Percentiles rank a stretch among this genome's conserved stretches.
Conservation (phyloP, 2,113 vertebrate species). For the Amphiprion percula region DNA sequence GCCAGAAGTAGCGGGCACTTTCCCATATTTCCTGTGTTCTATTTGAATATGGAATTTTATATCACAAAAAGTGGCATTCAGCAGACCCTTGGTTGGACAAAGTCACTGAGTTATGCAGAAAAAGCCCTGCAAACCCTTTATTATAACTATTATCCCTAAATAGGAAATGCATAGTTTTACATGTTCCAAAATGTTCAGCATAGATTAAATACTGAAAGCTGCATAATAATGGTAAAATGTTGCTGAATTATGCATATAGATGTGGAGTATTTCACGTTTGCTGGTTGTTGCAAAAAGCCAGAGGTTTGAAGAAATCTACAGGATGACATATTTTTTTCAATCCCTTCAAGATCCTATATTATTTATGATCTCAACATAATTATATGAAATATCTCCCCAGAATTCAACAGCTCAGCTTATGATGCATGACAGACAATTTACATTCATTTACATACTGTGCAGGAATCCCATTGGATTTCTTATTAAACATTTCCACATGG, state of each 20-base stretch:
- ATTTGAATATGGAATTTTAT: slow-evolving; percentile 38
- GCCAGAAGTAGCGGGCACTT: slow-evolving; percentile 8
- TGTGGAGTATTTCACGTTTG: slow-evolving; percentile 33
- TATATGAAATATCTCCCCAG: slow-evolving; percentile 46
- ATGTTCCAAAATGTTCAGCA: slow-evolving; percentile 20
- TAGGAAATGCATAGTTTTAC: slow-evolving; percentile 36
- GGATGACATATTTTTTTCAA: slow-evolving; percentile 24
- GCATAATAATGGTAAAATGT: slow-evolving; percentile 29
- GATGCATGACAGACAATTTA: slow-evolving; percentile 62
- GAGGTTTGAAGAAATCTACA: slow-evolving; percentile 25
- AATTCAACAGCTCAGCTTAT: slow-evolving; percentile 54
- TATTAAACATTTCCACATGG: slow-evolving; percentile 76
- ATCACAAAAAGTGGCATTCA: slow-evolving; percentile 34
- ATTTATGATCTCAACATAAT: slow-evolving; percentile 54
- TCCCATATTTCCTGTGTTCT: slow-evolving; percentile 12
- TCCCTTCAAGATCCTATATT: slow-evolving; percentile 49
- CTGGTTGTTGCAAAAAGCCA: slow-evolving; percentile 11
- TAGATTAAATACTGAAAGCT: slow-evolving; percentile 32
- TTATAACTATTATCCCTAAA: slow-evolving; percentile 19
- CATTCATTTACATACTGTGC: slow-evolving; percentile 61
- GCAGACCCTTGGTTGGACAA: slow-evolving; percentile 18
- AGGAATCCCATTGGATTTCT: slow-evolving; percentile 58
- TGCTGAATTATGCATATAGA: slow-evolving; percentile 47
- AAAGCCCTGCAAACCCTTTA: slow-evolving; percentile 28
- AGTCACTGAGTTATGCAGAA: slow-evolving; percentile 33